Evolutionary conservation across 1,140 invertebrate genomes (phyloP), one percentile per base, ranked within the genome.

Genomic region (Conus betulinus): DNA sequence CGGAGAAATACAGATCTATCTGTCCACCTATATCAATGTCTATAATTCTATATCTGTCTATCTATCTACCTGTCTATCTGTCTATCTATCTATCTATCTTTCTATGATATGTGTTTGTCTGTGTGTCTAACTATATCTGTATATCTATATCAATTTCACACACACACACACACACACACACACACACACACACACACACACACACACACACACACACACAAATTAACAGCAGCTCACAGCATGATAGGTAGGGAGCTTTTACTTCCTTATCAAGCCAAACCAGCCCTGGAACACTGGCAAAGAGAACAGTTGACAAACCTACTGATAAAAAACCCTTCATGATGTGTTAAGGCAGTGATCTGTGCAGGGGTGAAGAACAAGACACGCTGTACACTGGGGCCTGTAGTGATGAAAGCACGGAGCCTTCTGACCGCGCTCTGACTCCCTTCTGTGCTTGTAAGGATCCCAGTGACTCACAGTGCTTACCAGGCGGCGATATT

Each of bases 361-460:
- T 60, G 57, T 60, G 51, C 87, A 91, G 92, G 74, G 91, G 91
- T 52, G 55, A 89, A 27, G 81, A 87, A 0, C 76, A 89, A 11
- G 83, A 91, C 67, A 91, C 91, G 27, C 27, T 91, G 17, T 93
- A 91, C 78, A 92, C 90, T 51, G 92, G 91, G 52, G 53, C 78
- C 15, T 93, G 92, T n/a, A 82, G 79, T 63, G 88, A 55, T n/a
- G 57, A 57, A 63, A 3, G 57, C 15, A 57, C 23, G n/a, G 67
- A 51, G 17, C 39, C 7, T 13, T 17, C 51, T 15, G 67, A 85
- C 20, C 60, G 76, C 7, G 81, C 71, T 7, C 74, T 88, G 39
- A 51, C 78, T 39, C 57, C 53, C 3, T 92, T 74, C 60, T 91
- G 92, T 88, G 85, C 87, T 63, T 91, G 92, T 84, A 85, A 89